phyloP scores from a whole-genome alignment of 2,797 vertebrate species.

The Syngnathus rostellatus region DNA sequence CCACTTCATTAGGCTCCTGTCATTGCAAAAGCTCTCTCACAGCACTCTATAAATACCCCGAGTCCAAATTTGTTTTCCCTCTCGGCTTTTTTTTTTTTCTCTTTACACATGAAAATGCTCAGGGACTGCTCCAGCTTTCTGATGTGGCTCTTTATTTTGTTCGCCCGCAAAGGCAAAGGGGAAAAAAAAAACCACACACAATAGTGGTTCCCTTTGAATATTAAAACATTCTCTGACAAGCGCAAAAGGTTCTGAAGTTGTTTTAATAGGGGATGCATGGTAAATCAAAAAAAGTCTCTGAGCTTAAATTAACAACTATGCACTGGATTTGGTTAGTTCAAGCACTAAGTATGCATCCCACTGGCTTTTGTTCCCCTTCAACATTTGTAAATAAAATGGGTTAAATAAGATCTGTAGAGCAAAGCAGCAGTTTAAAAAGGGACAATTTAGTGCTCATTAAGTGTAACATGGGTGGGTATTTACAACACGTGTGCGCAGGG shows the following conservation, averaged over 20 bases:
- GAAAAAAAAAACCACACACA: conserved; percentile 65
- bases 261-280: conserved; percentile 62
- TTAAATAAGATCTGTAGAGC: conserved; percentile 30
- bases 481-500: neutral
- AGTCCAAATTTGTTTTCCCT: conserved; percentile 70
- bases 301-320: conserved; percentile 58
- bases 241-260: conserved; percentile 69
- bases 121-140: conserved; percentile 63
- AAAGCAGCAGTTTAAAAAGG: neutral
- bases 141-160: conserved; percentile 78
- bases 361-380: conserved; percentile 38
- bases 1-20: conserved; percentile 68
- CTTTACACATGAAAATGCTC: conserved; percentile 70
- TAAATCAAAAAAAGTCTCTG: conserved; percentile 75
- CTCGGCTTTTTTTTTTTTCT: conserved; percentile 37
- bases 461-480: neutral
- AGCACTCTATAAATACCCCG: conserved; percentile 74
- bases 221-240: conserved; percentile 74
- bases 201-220: conserved; percentile 72
- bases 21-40: conserved; percentile 68
- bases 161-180: conserved; percentile 48
- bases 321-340: conserved; percentile 60
- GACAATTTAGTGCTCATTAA: neutral
- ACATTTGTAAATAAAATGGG: conserved; percentile 21
- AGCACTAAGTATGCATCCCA: conserved; percentile 24